Conservation (phyloP, 1,140 invertebrate species). For the Anthonomus grandis region DNA sequence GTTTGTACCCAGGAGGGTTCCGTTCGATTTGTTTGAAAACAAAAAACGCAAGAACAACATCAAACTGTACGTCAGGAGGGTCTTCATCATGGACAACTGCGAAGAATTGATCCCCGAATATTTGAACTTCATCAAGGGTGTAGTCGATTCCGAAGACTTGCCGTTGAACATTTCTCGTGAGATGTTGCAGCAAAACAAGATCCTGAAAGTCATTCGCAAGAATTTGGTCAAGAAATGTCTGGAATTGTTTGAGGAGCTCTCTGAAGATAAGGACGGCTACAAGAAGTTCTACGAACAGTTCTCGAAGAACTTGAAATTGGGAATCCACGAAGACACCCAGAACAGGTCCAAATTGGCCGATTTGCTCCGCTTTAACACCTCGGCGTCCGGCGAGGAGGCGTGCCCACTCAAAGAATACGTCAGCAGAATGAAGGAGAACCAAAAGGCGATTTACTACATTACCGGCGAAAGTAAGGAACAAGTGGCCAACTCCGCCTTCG, state of each 20-base stretch:
- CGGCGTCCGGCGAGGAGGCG: conserved; percentile 89
- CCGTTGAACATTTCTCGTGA: conserved; percentile 98
- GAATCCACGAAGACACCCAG: conserved; percentile 94
- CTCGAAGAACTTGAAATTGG: conserved; percentile 95
- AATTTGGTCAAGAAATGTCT: conserved; percentile 99
- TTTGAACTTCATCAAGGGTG: conserved; percentile 94
- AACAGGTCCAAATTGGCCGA: conserved; percentile 94
- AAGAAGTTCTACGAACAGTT: conserved; percentile 99
- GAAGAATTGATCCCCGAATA: conserved; percentile 98
- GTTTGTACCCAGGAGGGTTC: conserved; percentile 91
- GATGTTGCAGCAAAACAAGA: conserved; percentile 98
- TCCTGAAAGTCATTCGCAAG: conserved; percentile 96
- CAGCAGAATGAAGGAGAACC: conserved; percentile 95
- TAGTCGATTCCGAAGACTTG: conserved; percentile 97
- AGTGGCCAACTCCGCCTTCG: conserved; percentile 96
- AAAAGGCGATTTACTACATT: conserved; percentile 98
- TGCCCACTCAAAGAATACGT: conserved; percentile 95
- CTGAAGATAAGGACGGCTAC: conserved; percentile 95
- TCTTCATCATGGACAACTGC: conserved; percentile 99
- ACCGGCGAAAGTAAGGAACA: conserved; percentile 94
- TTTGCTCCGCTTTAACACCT: conserved; percentile 89
- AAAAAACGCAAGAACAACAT: conserved; percentile 99
- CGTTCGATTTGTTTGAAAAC: conserved; percentile 98
- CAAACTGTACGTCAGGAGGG: conserved; percentile 93
- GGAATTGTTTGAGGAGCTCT: conserved; percentile 92